Base-by-base conservation (phyloP, 2,113 vertebrate genomes). In the Odobenus rosmarus region DNA sequence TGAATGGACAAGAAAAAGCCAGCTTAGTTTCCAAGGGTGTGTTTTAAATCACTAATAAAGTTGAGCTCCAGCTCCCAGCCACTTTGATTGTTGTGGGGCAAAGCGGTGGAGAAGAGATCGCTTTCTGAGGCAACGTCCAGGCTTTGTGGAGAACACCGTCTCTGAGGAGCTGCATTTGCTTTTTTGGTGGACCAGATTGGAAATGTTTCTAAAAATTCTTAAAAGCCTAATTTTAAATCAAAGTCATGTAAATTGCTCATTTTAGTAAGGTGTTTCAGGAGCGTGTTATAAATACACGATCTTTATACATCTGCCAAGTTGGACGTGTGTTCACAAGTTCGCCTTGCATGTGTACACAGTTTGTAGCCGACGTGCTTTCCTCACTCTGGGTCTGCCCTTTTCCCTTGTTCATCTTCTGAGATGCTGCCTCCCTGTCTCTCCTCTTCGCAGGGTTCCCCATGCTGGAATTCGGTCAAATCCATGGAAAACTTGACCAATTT, bases 1-100 rank as follows among this genome's bases (percentile, higher is more conserved):
- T 97, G 97, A 96, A 97, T 95, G 92, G 94, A 98, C 90, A 79
- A 82, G 97, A 84, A 85, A 96, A 96, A 97, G 61, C 82, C 95
- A 98, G 94, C 64, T 94, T 96, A 94, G 82, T 95, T 97, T 98
- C 97, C 97, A 97, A 98, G 97, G 97, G 97, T 97, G 88, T 96
- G 91, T 97, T 99, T 98, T 77, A 96, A 98, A 98, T 85, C 96
- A 3, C 42, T 96, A 97, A 95, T 97, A 95, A 98, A 97, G 85
- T 87, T 59, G 88, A 97, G 55, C 94, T 97, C 88, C 36, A 96
- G 90, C 96, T 97, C 95, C 80, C 84, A 97, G 96, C 90, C 83
- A 69, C 96, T 98, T 97, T 39, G 12, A 88, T 64, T 96, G 77
- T 77, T 98, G 97, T 71, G 85, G 96, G 90, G 97, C 96, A 93